phyloP scores from a whole-genome alignment of 2,113 vertebrate genomes.

The Felis chaus region DNA sequence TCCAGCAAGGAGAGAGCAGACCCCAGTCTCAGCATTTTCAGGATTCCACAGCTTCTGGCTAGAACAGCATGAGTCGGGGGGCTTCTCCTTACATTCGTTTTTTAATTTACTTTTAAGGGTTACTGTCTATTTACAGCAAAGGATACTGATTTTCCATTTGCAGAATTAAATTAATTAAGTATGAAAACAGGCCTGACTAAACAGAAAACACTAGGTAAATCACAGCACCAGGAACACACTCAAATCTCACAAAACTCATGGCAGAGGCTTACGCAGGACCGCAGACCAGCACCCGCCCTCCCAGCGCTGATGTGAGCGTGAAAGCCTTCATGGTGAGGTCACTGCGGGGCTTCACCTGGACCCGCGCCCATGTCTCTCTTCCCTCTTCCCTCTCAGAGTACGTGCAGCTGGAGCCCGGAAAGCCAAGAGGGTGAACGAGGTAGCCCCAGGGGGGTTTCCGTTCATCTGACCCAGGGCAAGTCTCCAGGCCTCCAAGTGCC shows the following conservation, averaged over 20 bases:
- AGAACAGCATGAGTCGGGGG: no score
- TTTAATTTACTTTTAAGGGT: background rate
- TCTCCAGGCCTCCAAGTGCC: background rate
- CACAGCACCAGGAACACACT: fast-evolving
- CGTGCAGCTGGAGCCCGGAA: fast-evolving
- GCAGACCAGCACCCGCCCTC: background rate
- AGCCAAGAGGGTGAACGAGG: fast-evolving
- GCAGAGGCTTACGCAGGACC: background rate
- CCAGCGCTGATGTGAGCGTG: fast-evolving
- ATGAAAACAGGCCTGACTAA: background rate
- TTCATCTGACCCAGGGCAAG: background rate
- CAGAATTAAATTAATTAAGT: background rate
- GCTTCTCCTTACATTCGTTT: background rate
- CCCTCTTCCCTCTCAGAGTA: background rate
- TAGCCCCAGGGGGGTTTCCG: background rate
- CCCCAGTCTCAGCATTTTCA: background rate
- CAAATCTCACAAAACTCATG: background rate
- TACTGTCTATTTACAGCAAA: background rate
- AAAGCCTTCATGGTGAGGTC: background rate
- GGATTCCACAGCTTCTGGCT: background rate
- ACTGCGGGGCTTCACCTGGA: background rate
- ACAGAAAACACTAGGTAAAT: background rate
- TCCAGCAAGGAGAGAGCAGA: background rate
- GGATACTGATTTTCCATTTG: background rate
- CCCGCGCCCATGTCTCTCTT: no score